Base-by-base conservation (phyloP, 2,888 invertebrate genomes). In the Carpatolechia fugitivella region DNA sequence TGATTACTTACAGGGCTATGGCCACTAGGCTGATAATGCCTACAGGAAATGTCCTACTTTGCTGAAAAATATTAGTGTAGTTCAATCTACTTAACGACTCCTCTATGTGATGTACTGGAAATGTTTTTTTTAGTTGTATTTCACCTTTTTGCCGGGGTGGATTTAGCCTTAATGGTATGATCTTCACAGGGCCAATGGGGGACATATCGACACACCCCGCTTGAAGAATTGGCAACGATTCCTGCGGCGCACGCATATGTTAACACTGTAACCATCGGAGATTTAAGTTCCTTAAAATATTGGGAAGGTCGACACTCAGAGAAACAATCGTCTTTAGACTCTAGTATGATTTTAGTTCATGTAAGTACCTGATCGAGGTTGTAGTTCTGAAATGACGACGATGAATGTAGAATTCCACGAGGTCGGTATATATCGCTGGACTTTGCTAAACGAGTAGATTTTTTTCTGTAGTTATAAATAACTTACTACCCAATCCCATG, bases 181-280 rank as follows among this genome's bases (percentile, higher is more conserved):
- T 29, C 13, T 5, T 44, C 13, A 6, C 68, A 90, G 78, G 92
- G 92, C 6, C 78, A 89, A 68, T 95, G 90, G 95, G 95, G 97
- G 11, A 95, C 95, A 0, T 97, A 96, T 75, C 92, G 97, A 13
- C 97, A 98, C 80, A 78, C 96, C 5, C 88, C 93, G 0, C 74
- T 97, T 0, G 90, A 91, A 6, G 85, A 92, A 40, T 60, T 88
- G 13, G 74, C 81, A 4, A 78, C 80, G 0, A 81, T 91, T 0
- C 73, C 82, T 1, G 86, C 79, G 6, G 91, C 92, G 58, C 96
- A 98, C 75, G 95, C 94, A 0, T 97, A 93, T 76, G 93, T 94
- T 1, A 96, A 97, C 80, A 93, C 94, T 0, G 70, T 92, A 10
- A 93, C 94, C 0, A 92, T 95, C 53, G 98, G 98, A 48, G 98